phyloP scores from a whole-genome alignment of 1,140 invertebrate species.

The Drosophila triauraria region DNA sequence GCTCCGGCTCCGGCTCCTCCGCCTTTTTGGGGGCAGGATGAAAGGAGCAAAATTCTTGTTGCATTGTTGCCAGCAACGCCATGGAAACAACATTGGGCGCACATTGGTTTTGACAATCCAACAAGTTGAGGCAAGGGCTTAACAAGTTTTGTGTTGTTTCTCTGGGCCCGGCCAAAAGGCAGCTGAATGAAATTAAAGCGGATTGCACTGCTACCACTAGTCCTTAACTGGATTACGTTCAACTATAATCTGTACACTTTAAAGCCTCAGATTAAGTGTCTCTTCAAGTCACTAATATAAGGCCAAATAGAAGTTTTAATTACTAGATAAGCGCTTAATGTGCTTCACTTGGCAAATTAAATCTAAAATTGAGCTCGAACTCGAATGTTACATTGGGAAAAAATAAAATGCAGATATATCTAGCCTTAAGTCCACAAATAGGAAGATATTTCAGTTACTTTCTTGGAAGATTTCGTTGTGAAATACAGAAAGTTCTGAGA shows the following conservation, averaged over 20 bases:
- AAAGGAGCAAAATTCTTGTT: conserved; percentile 21
- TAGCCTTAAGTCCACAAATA: too few species aligned
- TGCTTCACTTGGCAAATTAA: neutral
- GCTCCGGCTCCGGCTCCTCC: conserved; percentile 5
- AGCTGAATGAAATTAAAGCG: conserved; percentile 41
- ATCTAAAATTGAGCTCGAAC: too few species aligned
- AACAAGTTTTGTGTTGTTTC: conserved; percentile 43
- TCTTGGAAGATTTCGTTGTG: too few species aligned
- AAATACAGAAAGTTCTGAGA: too few species aligned
- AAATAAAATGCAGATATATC: too few species aligned
- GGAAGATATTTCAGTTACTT: too few species aligned
- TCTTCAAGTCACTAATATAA: neutral
- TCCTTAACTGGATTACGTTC: conserved; percentile 27
- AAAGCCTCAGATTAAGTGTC: conserved; percentile 11
- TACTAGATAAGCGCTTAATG: neutral
- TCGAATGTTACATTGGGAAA: too few species aligned
- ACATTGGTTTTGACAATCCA: conserved; percentile 54
- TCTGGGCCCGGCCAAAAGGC: conserved; percentile 22
- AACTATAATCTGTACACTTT: conserved; percentile 1
- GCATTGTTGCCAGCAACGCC: conserved; percentile 36
- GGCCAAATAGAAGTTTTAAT: conserved; percentile 6
- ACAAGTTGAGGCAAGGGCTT: conserved; percentile 48
- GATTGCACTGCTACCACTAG: conserved; percentile 8
- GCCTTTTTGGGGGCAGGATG: neutral
- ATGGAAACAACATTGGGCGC: conserved; percentile 46